These are phyloP conservation scores for Prunella strophiata DNA, from an alignment of 2,797 vertebrate species.

Conservation along the genomic window DNA sequence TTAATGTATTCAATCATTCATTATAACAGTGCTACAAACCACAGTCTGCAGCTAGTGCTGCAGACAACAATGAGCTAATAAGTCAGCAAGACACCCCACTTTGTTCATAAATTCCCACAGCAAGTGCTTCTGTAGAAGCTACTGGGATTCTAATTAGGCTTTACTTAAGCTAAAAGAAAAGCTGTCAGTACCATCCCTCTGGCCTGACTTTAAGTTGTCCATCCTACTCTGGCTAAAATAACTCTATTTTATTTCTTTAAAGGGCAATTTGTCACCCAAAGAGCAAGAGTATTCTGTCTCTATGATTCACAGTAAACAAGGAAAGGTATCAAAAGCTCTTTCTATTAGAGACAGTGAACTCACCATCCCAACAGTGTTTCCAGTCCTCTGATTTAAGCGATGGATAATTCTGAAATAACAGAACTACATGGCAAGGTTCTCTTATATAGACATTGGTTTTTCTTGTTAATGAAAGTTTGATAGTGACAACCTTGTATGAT, in stretches of 20 bases:
- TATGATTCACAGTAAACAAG: not conserved
- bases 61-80: not conserved
- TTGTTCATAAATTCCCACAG: not conserved
- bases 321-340: not conserved
- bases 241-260: not conserved
- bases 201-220: not conserved
- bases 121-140: not conserved
- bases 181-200: rapidly evolving
- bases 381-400: not conserved
- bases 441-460: not conserved
- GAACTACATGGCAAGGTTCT: not conserved
- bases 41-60: not conserved
- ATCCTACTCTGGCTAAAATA: not conserved
- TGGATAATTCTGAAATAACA: not conserved
- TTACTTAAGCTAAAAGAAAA: not conserved
- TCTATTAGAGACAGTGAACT: not conserved
- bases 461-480: not conserved
- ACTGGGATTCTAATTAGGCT: not conserved
- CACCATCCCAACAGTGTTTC: not conserved
- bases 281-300: not conserved
- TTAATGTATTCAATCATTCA: not conserved
- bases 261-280: not conserved
- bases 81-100: not conserved
- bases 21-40: not conserved
- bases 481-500: not conserved